phyloP scores from a whole-genome alignment of 2,113 vertebrate species.

The Planiliza haematocheilus region DNA sequence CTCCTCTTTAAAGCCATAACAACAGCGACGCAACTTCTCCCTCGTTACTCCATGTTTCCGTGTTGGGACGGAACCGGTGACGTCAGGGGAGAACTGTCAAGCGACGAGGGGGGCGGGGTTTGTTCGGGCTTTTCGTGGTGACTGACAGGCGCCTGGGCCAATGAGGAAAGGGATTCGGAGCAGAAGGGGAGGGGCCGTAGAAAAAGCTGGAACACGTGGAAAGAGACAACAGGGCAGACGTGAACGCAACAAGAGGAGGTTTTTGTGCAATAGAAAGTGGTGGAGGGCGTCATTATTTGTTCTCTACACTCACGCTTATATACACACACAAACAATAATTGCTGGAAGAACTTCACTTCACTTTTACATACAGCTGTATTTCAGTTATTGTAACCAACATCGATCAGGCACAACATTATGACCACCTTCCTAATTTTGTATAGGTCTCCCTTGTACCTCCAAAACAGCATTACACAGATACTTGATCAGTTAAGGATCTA shows the following conservation, averaged over 20 bases:
- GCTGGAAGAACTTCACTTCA: conserved; percentile 2
- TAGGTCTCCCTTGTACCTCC: no score
- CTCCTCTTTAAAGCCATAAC: conserved; percentile 24
- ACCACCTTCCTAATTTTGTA: no score
- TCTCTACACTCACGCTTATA: neutral
- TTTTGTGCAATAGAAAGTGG: conserved; percentile 73
- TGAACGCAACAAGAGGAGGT: conserved; percentile 36
- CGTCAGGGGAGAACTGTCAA: conserved; percentile 55
- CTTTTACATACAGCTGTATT: neutral
- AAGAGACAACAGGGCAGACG: conserved; percentile 49
- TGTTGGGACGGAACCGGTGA: conserved; percentile 79
- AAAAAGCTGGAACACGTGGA: conserved; percentile 84
- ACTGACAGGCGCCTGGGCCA: conserved; percentile 59
- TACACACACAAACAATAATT: neutral
- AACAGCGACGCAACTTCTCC: conserved; percentile 22
- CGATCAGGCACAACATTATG: no score
- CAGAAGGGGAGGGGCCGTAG: conserved; percentile 52
- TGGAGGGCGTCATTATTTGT: conserved; percentile 55
- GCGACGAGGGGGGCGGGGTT: neutral
- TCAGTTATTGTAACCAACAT: neutral
- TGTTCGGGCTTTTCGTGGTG: neutral
- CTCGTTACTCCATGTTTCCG: conserved; percentile 76
- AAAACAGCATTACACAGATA: no score
- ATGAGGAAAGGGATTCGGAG: conserved; percentile 18
- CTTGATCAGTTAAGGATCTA: no score